A percentile compares a stretch with the other conserved stretches of the same genome.
These are phyloP conservation scores for Drosophila hawaiiensis DNA, from an alignment of 2,888 invertebrate species.

Conservation along the genomic window DNA sequence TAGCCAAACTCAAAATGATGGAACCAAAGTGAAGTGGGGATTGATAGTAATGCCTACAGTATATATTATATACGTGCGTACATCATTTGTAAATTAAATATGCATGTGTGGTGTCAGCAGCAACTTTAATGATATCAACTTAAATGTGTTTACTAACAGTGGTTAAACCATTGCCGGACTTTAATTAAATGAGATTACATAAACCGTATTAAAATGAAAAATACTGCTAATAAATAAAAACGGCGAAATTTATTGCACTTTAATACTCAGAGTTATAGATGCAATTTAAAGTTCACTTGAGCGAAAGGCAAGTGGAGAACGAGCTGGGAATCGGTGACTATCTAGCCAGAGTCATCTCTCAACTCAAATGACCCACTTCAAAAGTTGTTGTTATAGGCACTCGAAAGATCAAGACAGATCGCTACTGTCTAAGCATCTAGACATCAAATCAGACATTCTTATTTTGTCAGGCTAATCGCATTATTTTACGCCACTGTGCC, in stretches of 20 bases:
- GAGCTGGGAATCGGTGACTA: constrained; percentile 1
- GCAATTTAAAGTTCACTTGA: constrained; percentile 1
- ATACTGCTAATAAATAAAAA: not conserved
- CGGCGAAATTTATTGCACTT: not conserved
- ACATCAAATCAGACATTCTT: constrained; percentile 54
- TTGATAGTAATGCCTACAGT: constrained; percentile 1
- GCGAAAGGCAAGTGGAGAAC: not conserved
- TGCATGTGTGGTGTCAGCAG: constrained; percentile 5
- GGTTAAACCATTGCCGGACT: not conserved
- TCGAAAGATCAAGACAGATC: not conserved
- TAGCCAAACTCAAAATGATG: not conserved
- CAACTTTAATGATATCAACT: constrained; percentile 3
- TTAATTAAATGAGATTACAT: not conserved
- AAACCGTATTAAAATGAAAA: not conserved
- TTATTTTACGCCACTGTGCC: constrained; percentile 56
- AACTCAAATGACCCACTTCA: constrained; percentile 54
- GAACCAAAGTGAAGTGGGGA: not conserved
- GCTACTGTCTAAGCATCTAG: constrained; percentile 18
- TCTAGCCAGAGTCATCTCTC: constrained; percentile 4
- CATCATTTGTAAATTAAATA: constrained; percentile 21
- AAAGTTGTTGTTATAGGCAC: not conserved
- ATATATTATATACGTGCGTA: not conserved
- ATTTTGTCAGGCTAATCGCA: constrained; percentile 59
- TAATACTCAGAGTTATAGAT: not conserved
- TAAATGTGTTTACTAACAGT: constrained; percentile 3